phyloP scores from a whole-genome alignment of 2,888 invertebrate species.

The Schizotus pectinicornis region DNA sequence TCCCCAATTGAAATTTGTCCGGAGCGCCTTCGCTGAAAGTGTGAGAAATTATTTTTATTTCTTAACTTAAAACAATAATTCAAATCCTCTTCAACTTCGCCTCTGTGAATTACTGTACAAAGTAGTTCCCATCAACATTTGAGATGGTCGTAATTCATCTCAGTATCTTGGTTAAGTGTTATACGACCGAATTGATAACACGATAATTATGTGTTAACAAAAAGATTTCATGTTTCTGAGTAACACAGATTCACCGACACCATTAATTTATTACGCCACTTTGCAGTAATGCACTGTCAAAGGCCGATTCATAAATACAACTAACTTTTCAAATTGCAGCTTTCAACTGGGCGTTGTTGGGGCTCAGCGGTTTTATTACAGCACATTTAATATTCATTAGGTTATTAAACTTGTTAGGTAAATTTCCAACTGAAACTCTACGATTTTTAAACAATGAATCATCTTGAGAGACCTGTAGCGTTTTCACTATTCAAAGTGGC shows the following conservation, averaged over 20 bases:
- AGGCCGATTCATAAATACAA: too few species aligned
- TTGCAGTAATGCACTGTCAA: too few species aligned
- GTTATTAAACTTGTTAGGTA: neutral
- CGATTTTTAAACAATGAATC: constrained; percentile 3
- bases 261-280: too few species aligned
- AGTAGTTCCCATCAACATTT: constrained; percentile 19
- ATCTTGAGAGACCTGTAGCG: constrained; percentile 1
- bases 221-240: too few species aligned
- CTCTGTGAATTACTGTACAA: constrained; percentile 16
- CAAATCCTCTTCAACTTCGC: constrained; percentile 1
- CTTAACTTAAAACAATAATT: constrained; percentile 6
- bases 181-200: too few species aligned
- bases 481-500: neutral
- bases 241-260: too few species aligned
- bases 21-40: constrained; percentile 10
- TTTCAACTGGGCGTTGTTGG: too few species aligned
- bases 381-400: too few species aligned
- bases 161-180: neutral
- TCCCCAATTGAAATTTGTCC: constrained; percentile 3
- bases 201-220: too few species aligned
- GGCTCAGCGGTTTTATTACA: too few species aligned
- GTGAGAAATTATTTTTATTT: constrained; percentile 13
- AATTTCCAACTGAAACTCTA: neutral
- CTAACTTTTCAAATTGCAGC: too few species aligned
- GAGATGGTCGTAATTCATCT: neutral